Evolutionary conservation across 2,888 invertebrate species (phyloP).

Genomic region (Eurytoma adleriae): DNA sequence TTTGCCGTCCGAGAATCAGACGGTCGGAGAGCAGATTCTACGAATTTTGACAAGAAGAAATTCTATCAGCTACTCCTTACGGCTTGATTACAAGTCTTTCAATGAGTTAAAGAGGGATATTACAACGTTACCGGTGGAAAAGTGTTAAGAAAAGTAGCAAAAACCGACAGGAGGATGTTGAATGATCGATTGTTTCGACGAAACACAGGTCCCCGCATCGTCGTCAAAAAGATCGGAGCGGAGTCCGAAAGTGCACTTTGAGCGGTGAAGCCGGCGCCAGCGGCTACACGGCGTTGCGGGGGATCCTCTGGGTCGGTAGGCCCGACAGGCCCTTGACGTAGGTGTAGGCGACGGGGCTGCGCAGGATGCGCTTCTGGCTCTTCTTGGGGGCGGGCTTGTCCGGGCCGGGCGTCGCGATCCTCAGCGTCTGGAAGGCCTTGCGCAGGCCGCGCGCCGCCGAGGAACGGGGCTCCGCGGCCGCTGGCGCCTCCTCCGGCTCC

Average conservation of each 20-base stretch:
- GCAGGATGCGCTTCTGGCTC: slow-evolving; percentile 84
- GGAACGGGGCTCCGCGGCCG: slow-evolving; percentile 76
- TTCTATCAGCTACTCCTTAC: no score
- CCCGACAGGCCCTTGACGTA: slow-evolving; percentile 90
- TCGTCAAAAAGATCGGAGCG: no score
- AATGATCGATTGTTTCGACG: no score
- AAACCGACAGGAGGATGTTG: not conserved
- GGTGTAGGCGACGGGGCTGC: slow-evolving; percentile 87
- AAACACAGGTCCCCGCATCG: no score
- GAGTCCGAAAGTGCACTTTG: slow-evolving; percentile 23
- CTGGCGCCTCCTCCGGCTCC: slow-evolving; percentile 67
- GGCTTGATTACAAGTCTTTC: no score
- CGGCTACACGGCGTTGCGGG: slow-evolving; percentile 77
- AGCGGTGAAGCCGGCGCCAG: slow-evolving; percentile 58
- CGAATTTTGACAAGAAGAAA: no score
- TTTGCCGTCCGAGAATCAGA: no score
- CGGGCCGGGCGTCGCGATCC: slow-evolving; percentile 77
- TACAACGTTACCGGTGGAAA: no score
- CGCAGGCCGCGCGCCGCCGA: slow-evolving; percentile 79
- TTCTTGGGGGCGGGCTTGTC: slow-evolving; percentile 77
- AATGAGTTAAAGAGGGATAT: no score
- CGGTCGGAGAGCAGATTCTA: no score
- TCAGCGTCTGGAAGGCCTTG: slow-evolving; percentile 85
- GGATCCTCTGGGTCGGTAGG: slow-evolving; percentile 88
- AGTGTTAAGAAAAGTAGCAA: slow-evolving; percentile 42